Evolutionary conservation across 2,113 vertebrate genomes (phyloP), one percentile per base, ranked within the genome.

Genomic region (Barbus barbus): DNA sequence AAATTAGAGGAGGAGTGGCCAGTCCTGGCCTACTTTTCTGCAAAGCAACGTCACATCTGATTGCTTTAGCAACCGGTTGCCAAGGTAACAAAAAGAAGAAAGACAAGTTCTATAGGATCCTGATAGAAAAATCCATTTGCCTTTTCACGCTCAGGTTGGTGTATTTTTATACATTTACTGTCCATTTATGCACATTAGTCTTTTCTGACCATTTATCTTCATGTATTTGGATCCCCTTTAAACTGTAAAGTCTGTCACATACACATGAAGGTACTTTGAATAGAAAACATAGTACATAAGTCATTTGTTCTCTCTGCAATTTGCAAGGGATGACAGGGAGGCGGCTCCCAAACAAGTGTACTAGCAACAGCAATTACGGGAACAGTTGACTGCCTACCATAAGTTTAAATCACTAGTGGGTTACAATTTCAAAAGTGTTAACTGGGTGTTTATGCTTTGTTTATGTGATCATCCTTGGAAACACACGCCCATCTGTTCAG

Each of bases 401-500:
- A 71, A 1, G 1, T 33, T 56, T 63, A 80, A 80, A 28, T 80
- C 26, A 33, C 44, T 12, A 28, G 31, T 41, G 11, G 33, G 8
- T 36, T 3, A 36, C 12, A 58, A n/a, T 38, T 58, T 78, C 31
- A 12, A 22, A 78, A 58, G 31, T 48, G 58, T 31, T 31, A 6
- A 46, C 16, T 13, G 24, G 38, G 60, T 5, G 26, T 80, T 80
- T 31, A 31, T 22, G 16, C 8, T 48, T 22, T 65, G n/a, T n/a
- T n/a, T n/a, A n/a, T n/a, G 31, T 22, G 46, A 61, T 78, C 85
- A 88, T 58, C 93, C 93, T 94, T 93, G 94, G 80, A 11, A 48
- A 93, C 94, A 92, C 93, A 94, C 83, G 48, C 90, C 80, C 1
- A 44, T 86, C 88, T 67, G 69, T 26, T 92, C 91, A 91, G 89